A percentile compares a stretch with the other conserved stretches of the same genome.
These are phyloP conservation scores for Uria aalge DNA, from an alignment of 2,113 vertebrate genomes.

Conservation along the genomic window DNA sequence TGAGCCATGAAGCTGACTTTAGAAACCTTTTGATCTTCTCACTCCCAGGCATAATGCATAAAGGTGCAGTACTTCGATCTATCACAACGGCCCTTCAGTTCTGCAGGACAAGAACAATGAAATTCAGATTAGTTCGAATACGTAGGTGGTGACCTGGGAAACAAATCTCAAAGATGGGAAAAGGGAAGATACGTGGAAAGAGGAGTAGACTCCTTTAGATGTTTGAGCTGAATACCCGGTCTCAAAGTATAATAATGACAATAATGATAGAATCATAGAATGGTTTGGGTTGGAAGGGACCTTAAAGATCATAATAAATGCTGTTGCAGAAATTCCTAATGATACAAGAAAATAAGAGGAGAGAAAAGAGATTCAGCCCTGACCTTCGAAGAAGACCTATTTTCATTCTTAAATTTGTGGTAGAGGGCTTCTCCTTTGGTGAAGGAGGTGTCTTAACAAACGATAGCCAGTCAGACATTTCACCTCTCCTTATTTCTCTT, in stretches of 20 bases:
- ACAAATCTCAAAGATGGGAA: background rate
- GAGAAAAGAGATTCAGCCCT: background rate
- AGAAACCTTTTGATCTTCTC: background rate
- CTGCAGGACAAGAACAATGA: background rate
- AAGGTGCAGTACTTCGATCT: background rate
- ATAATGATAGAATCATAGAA: background rate
- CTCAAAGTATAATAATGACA: background rate
- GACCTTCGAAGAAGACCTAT: background rate
- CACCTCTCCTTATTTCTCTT: background rate
- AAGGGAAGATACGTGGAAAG: background rate
- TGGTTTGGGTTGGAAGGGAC: background rate
- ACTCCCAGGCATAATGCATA: background rate
- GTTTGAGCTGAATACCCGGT: background rate
- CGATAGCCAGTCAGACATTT: background rate
- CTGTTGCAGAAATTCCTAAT: background rate
- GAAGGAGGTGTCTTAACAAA: background rate
- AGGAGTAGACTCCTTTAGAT: background rate
- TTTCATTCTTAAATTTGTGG: background rate
- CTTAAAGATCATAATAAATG: background rate
- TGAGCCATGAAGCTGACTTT: background rate
- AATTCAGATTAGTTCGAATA: background rate
- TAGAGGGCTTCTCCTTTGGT: background rate
- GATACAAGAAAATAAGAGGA: no score
- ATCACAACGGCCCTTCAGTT: background rate
- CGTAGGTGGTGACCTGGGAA: background rate